These are phyloP conservation scores for Tipula confusa DNA, from an alignment of 2,888 invertebrate species.

Conservation along the genomic window DNA sequence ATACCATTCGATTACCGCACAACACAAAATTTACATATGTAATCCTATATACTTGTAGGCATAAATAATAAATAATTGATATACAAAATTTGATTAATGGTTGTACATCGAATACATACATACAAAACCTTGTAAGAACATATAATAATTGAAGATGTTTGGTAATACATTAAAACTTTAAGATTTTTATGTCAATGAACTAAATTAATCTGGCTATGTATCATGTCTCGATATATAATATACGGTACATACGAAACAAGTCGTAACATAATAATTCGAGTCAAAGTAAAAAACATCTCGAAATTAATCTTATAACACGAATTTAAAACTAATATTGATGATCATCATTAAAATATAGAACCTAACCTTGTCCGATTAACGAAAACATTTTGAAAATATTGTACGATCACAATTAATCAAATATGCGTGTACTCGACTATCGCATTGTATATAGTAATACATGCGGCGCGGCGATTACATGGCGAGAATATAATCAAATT, in stretches of 20 bases:
- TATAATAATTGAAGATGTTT: not conserved
- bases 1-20: too few species aligned
- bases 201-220: not conserved
- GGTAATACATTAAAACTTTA: not conserved
- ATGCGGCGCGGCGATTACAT: not conserved
- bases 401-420: not conserved
- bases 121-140: not conserved
- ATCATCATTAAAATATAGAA: slow-evolving; percentile 12
- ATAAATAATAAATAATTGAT: not conserved
- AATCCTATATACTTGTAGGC: too few species aligned
- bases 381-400: not conserved
- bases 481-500: not conserved
- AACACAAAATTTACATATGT: too few species aligned
- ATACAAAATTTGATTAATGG: not conserved
- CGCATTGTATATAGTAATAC: not conserved
- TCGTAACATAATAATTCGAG: not conserved
- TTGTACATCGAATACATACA: not conserved
- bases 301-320: slow-evolving; percentile 25
- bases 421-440: not conserved
- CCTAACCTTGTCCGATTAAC: slow-evolving; percentile 12
- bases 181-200: not conserved
- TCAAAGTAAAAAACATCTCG: not conserved
- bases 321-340: not conserved
- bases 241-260: not conserved
- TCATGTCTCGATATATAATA: too few species aligned